Evolutionary conservation across 2,113 vertebrate genomes (phyloP).

Genomic region (Phylloscopus trochiloides): DNA sequence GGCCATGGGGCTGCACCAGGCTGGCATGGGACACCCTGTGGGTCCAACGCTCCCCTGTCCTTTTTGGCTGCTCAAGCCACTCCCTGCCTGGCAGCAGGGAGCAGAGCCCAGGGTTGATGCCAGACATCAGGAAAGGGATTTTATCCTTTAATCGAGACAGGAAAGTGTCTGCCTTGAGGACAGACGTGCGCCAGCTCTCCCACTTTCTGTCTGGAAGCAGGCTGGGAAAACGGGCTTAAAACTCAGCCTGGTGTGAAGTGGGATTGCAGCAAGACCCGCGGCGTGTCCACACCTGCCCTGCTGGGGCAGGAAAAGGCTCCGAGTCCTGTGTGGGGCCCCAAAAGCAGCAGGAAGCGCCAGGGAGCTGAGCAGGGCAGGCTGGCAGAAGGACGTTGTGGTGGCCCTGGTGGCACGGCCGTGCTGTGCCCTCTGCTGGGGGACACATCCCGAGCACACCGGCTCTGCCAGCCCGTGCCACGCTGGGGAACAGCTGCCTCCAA

Average conservation of each 20-base stretch:
- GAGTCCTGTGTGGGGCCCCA: fast-evolving
- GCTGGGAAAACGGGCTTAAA: neutral
- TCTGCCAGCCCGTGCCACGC: neutral
- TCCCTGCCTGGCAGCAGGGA: neutral
- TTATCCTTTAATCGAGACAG: neutral
- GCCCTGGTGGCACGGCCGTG: neutral
- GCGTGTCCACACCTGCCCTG: neutral
- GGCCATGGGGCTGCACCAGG: neutral
- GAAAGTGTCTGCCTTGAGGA: neutral
- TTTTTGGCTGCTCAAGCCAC: neutral
- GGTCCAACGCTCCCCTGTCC: neutral
- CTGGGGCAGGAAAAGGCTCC: neutral
- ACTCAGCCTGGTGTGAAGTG: neutral
- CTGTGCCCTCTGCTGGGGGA: constrained; percentile 64
- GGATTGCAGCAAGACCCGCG: neutral
- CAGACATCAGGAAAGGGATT: neutral
- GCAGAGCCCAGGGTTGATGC: neutral
- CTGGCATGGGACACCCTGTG: neutral
- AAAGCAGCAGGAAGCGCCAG: neutral
- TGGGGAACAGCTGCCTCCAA: neutral
- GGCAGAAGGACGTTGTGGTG: fast-evolving
- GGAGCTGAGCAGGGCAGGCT: fast-evolving
- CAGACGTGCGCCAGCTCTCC: neutral
- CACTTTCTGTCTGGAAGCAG: neutral
- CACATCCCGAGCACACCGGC: fast-evolving